Evolutionary conservation across 2,888 invertebrate genomes (phyloP).

Genomic region (Cacoxenus indagator): DNA sequence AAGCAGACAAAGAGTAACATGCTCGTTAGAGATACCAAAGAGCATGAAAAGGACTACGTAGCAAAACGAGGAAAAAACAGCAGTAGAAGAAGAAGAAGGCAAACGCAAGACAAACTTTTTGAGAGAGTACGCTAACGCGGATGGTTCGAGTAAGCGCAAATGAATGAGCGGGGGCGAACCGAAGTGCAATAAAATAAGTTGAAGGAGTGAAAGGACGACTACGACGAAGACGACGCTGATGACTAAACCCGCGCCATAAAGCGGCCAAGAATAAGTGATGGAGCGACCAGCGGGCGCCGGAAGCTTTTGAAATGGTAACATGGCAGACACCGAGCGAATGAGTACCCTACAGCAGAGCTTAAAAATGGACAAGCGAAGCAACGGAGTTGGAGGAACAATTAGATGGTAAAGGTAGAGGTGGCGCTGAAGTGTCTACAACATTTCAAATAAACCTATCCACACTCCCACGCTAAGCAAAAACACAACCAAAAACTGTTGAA

Average conservation of each 20-base stretch:
- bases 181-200: background rate
- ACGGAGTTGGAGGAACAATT: background rate
- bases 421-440: background rate
- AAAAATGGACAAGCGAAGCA: background rate
- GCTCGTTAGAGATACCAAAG: conserved; percentile 50
- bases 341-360: conserved; percentile 6
- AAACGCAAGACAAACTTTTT: conserved; percentile 62
- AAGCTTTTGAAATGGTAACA: conserved; percentile 5
- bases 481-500: background rate
- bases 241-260: background rate
- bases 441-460: background rate
- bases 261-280: background rate
- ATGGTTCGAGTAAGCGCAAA: conserved; percentile 16
- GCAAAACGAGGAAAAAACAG: conserved; percentile 4
- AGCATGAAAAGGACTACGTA: conserved; percentile 30
- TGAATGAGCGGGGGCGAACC: background rate
- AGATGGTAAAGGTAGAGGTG: background rate
- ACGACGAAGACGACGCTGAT: conserved; percentile 3
- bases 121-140: conserved; percentile 30
- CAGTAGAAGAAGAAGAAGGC: conserved; percentile 49
- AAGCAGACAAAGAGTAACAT: conserved; percentile 55
- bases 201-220: conserved; percentile 30
- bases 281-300: background rate
- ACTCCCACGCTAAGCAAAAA: background rate
- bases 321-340: background rate